phyloP scores from a whole-genome alignment of 2,888 invertebrate genomes.

The Meteorus cinctellus region DNA sequence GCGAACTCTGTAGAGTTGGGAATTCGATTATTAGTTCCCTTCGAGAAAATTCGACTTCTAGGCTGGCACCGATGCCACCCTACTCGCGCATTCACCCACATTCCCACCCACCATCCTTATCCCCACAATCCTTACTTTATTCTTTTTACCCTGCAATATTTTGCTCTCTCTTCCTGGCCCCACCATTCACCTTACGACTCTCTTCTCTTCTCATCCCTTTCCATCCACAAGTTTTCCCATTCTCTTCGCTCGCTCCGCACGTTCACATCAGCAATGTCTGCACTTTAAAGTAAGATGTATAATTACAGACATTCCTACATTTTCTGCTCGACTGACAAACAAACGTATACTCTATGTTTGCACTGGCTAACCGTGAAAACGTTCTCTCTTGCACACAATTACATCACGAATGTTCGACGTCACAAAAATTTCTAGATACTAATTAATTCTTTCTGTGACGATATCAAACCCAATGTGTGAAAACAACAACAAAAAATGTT shows the following conservation, averaged over 20 bases:
- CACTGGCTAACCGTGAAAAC: not conserved
- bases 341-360: not conserved
- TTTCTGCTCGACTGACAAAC: not conserved
- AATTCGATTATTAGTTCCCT: conserved; percentile 63
- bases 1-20: conserved; percentile 47
- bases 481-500: not conserved
- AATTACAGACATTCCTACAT: conserved; percentile 20
- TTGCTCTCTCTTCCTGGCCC: not conserved
- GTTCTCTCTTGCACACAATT: not conserved
- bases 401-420: not conserved
- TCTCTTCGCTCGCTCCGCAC: not conserved
- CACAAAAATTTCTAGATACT: not conserved
- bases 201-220: not conserved
- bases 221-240: not conserved
- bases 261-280: not conserved
- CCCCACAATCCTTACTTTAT: too few species aligned
- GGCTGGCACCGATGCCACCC: conserved; percentile 9
- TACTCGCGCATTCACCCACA: not conserved
- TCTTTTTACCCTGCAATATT: too few species aligned
- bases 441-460: not conserved
- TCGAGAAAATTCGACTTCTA: conserved; percentile 49
- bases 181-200: not conserved
- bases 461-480: not conserved
- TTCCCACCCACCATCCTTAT: too few species aligned
- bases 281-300: conserved; percentile 24